Conservation (phyloP, 2,797 vertebrate genomes). For the Pyrocephalus nanus region DNA sequence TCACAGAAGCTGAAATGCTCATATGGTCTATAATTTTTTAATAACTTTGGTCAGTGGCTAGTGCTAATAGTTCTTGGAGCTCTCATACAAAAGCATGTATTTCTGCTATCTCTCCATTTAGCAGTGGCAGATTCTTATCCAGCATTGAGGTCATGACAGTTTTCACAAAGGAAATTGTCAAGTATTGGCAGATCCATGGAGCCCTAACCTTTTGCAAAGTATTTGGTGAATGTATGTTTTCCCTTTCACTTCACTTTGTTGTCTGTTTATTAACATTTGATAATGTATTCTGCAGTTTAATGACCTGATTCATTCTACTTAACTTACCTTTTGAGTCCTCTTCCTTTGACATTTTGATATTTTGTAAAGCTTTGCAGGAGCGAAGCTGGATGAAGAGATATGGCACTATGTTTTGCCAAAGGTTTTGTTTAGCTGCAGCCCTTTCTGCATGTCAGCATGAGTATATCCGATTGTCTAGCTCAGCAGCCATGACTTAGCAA, state of each 20-base stretch:
- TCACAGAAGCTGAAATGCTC: background rate
- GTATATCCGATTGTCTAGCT: background rate
- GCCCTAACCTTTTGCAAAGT: background rate
- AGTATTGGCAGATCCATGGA: background rate
- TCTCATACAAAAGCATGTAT: background rate
- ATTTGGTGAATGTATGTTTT: background rate
- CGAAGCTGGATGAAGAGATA: background rate
- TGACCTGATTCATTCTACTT: background rate
- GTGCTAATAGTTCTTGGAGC: background rate
- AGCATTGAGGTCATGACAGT: background rate
- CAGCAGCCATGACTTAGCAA: constrained; percentile 24
- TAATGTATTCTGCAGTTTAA: background rate
- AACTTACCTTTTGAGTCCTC: constrained; percentile 4
- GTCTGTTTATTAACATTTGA: background rate
- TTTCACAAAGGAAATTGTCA: background rate
- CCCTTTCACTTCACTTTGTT: background rate
- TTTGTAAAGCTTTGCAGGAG: background rate
- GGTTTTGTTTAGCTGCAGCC: constrained; percentile 30
- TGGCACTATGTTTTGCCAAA: background rate
- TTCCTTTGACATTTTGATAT: background rate
- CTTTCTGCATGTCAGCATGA: constrained; percentile 27
- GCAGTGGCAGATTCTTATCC: background rate
- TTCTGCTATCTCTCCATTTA: background rate
- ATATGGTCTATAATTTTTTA: background rate
- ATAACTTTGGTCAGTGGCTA: background rate